phyloP scores from a whole-genome alignment of 37 sponge, comb jelly and placozoan species.

The Corticium candelabrum region DNA sequence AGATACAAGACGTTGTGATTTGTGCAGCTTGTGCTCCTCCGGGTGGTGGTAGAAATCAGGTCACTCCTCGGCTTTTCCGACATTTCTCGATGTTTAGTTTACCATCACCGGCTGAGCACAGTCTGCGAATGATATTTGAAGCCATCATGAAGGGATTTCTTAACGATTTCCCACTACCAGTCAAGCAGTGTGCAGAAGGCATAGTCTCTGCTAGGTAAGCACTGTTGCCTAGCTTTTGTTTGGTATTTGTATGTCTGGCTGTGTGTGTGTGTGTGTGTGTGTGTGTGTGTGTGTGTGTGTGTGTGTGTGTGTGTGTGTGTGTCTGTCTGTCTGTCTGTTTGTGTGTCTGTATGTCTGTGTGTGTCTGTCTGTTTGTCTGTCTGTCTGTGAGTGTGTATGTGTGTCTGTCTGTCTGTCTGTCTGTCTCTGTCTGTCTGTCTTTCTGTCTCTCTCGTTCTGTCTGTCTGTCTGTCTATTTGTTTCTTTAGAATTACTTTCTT shows the following conservation, averaged over 20 bases:
- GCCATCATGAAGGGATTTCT: constrained; percentile 86
- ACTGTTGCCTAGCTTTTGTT: too few relatives aligned
- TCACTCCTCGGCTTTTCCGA: constrained; percentile 88
- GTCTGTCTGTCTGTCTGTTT: neutral
- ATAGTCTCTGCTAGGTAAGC: constrained; percentile 87
- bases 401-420: too few relatives aligned
- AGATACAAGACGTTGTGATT: constrained; percentile 85
- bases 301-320: neutral
- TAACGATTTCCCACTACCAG: constrained; percentile 81
- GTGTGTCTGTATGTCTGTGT: too few relatives aligned
- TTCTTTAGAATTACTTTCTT: neutral
- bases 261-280: neutral
- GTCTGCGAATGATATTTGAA: constrained; percentile 80
- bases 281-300: neutral
- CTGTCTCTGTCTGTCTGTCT: too few relatives aligned
- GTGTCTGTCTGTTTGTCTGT: too few relatives aligned
- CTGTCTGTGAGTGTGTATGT: too few relatives aligned
- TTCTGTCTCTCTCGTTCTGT: neutral
- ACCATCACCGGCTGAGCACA: constrained; percentile 74
- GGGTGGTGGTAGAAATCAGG: constrained; percentile 95
- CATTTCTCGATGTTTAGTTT: constrained; percentile 95
- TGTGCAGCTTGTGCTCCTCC: constrained; percentile 99
- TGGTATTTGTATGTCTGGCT: too few relatives aligned
- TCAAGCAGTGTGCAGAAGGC: constrained; percentile 77
- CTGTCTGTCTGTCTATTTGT: neutral